phyloP scores from a whole-genome alignment of 1,140 invertebrate genomes.

The Drosophila nikananu region DNA sequence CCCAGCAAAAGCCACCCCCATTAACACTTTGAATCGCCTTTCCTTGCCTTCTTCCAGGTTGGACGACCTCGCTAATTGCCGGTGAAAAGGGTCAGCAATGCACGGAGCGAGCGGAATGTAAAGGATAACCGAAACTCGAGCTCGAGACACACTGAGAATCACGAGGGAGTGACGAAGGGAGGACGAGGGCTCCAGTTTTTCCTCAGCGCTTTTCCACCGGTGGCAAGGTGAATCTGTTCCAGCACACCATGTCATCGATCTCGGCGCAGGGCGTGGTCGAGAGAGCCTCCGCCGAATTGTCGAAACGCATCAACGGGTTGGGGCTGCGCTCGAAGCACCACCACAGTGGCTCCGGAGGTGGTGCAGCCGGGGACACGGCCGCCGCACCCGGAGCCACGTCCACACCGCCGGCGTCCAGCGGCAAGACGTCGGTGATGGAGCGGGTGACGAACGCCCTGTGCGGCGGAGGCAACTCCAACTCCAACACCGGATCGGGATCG shows the following conservation, averaged over 20 bases:
- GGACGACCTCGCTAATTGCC: slow-evolving; percentile 20
- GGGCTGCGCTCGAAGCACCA: slow-evolving; percentile 90
- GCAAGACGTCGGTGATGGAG: slow-evolving; percentile 91
- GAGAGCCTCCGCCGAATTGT: slow-evolving; percentile 93
- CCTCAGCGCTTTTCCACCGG: slow-evolving; percentile 27
- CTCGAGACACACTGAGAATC: neutral
- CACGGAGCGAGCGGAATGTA: slow-evolving; percentile 25
- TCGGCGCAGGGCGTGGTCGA: slow-evolving; percentile 89
- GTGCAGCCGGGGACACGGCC: slow-evolving; percentile 45
- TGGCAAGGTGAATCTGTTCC: slow-evolving; percentile 84
- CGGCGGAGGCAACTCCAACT: slow-evolving; percentile 87
- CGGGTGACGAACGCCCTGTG: slow-evolving; percentile 93
- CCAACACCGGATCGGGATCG: slow-evolving; percentile 45
- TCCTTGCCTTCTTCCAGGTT: slow-evolving; percentile 22
- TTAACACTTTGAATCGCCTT: slow-evolving; percentile 20
- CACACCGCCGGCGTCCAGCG: slow-evolving; percentile 58
- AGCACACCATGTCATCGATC: slow-evolving; percentile 85
- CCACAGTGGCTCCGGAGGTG: slow-evolving; percentile 83
- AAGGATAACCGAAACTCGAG: slow-evolving; percentile 16
- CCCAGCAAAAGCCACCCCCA: slow-evolving; percentile 2
- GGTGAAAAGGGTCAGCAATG: slow-evolving; percentile 29
- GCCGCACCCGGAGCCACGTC: slow-evolving; percentile 44
- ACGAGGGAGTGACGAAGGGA: neutral
- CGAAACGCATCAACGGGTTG: slow-evolving; percentile 94
- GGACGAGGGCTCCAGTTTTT: slow-evolving; percentile 12